These are phyloP conservation scores for Bombylius major DNA, from an alignment of 2,888 invertebrate genomes.

Conservation along the genomic window DNA sequence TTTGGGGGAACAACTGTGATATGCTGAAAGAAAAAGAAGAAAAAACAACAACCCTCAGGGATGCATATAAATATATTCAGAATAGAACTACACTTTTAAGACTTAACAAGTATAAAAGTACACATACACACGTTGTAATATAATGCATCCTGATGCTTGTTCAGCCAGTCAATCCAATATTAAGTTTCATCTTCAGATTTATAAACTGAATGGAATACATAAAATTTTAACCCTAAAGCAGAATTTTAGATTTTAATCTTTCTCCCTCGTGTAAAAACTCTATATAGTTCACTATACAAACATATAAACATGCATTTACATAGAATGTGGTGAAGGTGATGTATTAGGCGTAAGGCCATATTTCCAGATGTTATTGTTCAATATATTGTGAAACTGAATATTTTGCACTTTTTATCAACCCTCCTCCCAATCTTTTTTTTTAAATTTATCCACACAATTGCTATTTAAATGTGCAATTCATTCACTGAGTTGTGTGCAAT, in stretches of 20 bases:
- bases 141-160: neutral
- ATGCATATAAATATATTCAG: neutral
- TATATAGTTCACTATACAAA: too few species aligned
- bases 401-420: neutral
- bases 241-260: neutral
- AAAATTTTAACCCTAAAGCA: neutral
- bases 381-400: neutral
- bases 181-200: neutral
- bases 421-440: too few species aligned
- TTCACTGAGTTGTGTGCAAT: too few species aligned
- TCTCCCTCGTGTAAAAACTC: neutral
- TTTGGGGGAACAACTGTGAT: neutral
- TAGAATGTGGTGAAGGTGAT: neutral
- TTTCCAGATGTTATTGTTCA: neutral
- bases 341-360: neutral
- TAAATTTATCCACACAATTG: too few species aligned
- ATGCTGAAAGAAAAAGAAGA: too few species aligned
- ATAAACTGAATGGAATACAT: neutral
- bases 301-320: neutral
- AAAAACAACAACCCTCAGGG: neutral
- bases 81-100: neutral
- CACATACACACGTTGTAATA: neutral
- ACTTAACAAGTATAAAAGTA: neutral
- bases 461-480: too few species aligned
- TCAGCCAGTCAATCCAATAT: too few species aligned